Percentiles rank a stretch among this genome's conserved stretches.
phyloP scores from a whole-genome alignment of 2,888 invertebrate species.

The Apamea monoglypha region DNA sequence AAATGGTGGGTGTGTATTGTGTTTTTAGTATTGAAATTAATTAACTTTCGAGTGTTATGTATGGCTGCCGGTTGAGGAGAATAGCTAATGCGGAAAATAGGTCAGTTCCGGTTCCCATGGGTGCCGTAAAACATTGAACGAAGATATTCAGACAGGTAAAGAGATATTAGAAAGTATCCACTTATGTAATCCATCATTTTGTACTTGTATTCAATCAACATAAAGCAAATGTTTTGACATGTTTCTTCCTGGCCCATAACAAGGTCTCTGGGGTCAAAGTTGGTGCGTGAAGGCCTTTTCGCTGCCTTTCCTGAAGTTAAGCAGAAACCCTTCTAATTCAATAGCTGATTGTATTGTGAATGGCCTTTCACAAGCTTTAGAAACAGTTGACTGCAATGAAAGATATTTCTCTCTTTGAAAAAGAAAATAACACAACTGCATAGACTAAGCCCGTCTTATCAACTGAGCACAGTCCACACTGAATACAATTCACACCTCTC shows the following conservation, averaged over 20 bases:
- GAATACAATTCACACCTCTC: conserved; percentile 58
- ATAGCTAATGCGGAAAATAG: conserved; percentile 38
- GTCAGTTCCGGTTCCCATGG: conserved; percentile 42
- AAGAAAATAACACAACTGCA: conserved; percentile 21
- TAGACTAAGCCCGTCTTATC: conserved; percentile 43
- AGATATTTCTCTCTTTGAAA: conserved; percentile 13
- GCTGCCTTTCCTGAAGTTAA: background rate
- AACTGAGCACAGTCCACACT: conserved; percentile 34
- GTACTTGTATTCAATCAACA: conserved; percentile 4
- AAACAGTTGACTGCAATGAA: conserved; percentile 12
- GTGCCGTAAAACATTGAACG: conserved; percentile 34
- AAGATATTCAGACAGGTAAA: conserved; percentile 23
- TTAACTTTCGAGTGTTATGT: conserved; percentile 45
- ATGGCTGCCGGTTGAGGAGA: conserved; percentile 2
- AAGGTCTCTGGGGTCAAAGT: background rate
- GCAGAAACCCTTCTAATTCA: background rate
- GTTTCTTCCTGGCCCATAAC: background rate
- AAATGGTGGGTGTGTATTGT: conserved; percentile 53
- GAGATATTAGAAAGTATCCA: conserved; percentile 27
- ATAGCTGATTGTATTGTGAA: conserved; percentile 1
- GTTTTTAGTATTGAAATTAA: conserved; percentile 58
- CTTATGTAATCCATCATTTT: conserved; percentile 26
- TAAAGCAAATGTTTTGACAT: conserved; percentile 3
- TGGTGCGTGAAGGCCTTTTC: background rate
- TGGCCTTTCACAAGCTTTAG: conserved; percentile 7